Percentiles rank a stretch among this genome's conserved stretches.
These are phyloP conservation scores for Aptenodytes patagonicus DNA, from an alignment of 2,113 vertebrate genomes.

Conservation along the genomic window DNA sequence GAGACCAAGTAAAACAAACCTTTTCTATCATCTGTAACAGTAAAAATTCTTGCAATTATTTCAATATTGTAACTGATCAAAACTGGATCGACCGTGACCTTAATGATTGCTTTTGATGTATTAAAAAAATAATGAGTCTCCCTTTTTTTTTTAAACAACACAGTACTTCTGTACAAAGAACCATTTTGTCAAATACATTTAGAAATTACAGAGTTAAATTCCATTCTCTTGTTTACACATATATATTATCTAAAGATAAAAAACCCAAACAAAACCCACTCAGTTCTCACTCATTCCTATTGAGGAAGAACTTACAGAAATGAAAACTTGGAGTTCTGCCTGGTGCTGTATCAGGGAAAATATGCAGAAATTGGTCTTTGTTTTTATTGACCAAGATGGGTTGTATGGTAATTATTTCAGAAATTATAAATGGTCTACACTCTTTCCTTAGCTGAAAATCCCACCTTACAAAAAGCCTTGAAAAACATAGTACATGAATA, in stretches of 20 bases:
- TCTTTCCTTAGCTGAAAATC: not conserved
- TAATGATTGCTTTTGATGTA: not conserved
- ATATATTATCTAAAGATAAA: not conserved
- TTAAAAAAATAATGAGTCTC: not conserved
- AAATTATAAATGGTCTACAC: not conserved
- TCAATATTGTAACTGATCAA: not conserved
- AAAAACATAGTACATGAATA: not conserved
- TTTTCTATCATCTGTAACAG: not conserved
- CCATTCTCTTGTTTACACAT: not conserved
- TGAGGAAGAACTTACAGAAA: not conserved
- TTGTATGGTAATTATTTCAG: not conserved
- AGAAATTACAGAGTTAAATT: not conserved
- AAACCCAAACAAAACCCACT: not conserved
- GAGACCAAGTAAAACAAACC: not conserved
- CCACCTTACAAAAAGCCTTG: not conserved
- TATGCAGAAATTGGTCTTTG: not conserved
- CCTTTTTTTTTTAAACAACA: not conserved
- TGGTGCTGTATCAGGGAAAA: not conserved
- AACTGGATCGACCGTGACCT: not conserved
- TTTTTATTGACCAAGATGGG: not conserved
- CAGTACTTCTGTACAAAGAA: not conserved
- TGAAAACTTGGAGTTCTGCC: not conserved
- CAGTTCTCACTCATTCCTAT: not conserved
- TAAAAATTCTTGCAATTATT: not conserved
- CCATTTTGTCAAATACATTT: not conserved